Base-by-base conservation (phyloP, 92 coral and sea anemone species). In the Heliopora coerulea region DNA sequence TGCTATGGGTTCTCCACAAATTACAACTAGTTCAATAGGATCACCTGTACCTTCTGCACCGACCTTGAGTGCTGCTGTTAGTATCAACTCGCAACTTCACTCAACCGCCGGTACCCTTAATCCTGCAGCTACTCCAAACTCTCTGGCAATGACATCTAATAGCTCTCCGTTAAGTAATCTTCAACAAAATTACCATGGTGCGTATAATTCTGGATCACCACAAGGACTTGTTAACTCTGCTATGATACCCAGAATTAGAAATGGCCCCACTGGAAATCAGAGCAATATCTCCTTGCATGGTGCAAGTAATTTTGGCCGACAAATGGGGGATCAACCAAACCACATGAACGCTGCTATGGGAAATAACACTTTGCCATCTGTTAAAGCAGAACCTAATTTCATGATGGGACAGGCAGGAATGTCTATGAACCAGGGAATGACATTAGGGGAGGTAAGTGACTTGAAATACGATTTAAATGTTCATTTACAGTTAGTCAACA, bases 31-130 rank as follows among this genome's bases (percentile, higher is more conserved):
- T 83, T 87, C 98, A 40, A 85, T 89, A 54, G 96, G 89, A 74
- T 96, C 97, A 60, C 91, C 98, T 75, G 88, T 91, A 64, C 96
- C 95, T 62, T 90, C 99, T 59, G 96, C 96, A 62, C 90, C 91
- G 59, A 95, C 93, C 29, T 88, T 93, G 49, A 78, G 89, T 69
- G 87, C 89, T 83, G 98, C 77, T 70, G 63, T 58, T 52, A 70
- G 58, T 70, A 70, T 70, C 63, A 70, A 70, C 77, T 70, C 77
- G 41, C 77, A 90, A 83, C 93, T 80, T 82, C 91, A 93, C 84
- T 90, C 91, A 78, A 86, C 90, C 76, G 85, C 96, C 49, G 86
- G 80, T 32, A 85, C 90, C 40, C 82, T 82, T 59, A 85, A 89
- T 80, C 85, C 98, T 70, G 92, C 95, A 81, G 95, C 88, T 68